A percentile compares a stretch with the other conserved stretches of the same genome.
Conservation (phyloP, 2,888 invertebrate species). For the Stramonita haemastoma region DNA sequence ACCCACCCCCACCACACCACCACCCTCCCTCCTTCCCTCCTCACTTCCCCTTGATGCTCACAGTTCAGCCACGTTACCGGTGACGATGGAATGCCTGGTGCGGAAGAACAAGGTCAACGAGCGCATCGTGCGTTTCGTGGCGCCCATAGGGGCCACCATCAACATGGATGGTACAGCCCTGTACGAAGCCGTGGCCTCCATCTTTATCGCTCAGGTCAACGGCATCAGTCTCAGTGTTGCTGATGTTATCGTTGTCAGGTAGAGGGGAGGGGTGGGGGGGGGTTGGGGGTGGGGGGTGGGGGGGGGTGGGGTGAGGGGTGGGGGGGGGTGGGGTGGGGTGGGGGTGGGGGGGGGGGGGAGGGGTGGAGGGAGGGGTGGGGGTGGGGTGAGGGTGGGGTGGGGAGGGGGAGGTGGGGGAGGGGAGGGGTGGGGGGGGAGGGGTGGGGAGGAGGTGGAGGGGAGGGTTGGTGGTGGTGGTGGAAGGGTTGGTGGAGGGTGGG, state of each 20-base stretch:
- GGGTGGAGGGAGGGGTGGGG: neutral
- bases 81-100: conserved; percentile 91
- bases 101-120: conserved; percentile 88
- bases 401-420: neutral
- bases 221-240: conserved; percentile 88
- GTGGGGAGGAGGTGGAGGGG: neutral
- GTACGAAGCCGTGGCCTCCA: conserved; percentile 91
- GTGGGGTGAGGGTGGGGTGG: neutral
- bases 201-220: conserved; percentile 93
- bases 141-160: conserved; percentile 91
- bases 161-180: conserved; percentile 79
- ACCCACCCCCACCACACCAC: too few species aligned
- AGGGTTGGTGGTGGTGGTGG: too few species aligned
- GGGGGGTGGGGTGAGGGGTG: neutral
- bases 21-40: too few species aligned
- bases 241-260: conserved; percentile 92
- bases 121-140: conserved; percentile 90
- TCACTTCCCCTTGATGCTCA: conserved; percentile 49
- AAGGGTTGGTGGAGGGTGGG: too few species aligned
- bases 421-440: neutral
- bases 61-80: conserved; percentile 92
- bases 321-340: neutral
- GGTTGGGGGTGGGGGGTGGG: neutral
- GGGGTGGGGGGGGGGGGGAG: neutral
- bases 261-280: conserved; percentile 70